A percentile compares a stretch with the other conserved stretches of the same genome.
Conservation (phyloP, 1,140 invertebrate species). For the Tetramorium alpestre region DNA sequence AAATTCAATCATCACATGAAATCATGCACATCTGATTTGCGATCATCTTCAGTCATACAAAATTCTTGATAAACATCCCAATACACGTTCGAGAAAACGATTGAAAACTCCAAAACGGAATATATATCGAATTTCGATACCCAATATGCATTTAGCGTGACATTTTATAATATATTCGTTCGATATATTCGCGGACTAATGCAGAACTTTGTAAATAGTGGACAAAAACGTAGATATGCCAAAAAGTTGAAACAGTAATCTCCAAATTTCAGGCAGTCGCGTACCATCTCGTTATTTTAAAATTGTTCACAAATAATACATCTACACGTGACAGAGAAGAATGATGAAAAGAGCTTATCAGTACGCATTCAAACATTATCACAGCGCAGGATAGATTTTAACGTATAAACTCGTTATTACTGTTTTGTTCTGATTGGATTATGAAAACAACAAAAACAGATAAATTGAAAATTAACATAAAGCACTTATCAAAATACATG, state of each 20-base stretch:
- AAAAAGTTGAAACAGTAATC: slow-evolving; percentile 14
- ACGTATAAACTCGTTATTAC: neutral
- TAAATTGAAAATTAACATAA: slow-evolving; percentile 22
- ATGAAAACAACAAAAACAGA: slow-evolving; percentile 11
- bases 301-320: neutral
- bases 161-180: neutral
- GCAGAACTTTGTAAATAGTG: neutral
- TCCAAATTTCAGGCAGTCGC: slow-evolving; percentile 10
- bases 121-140: slow-evolving; percentile 18
- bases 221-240: neutral
- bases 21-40: neutral
- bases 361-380: slow-evolving; percentile 12
- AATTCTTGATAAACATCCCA: slow-evolving; percentile 27
- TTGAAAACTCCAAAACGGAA: neutral
- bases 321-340: neutral
- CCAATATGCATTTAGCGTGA: slow-evolving; percentile 7
- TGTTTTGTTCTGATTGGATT: neutral
- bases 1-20: slow-evolving; percentile 28
- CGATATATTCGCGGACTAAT: neutral
- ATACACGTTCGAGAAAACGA: neutral
- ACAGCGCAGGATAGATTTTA: neutral
- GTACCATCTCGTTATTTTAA: neutral
- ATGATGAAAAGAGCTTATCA: slow-evolving; percentile 24
- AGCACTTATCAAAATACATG: neutral
- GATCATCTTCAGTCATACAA: neutral